Evolutionary conservation across 2,888 invertebrate species (phyloP).

Genomic region (Erebia epiphron): DNA sequence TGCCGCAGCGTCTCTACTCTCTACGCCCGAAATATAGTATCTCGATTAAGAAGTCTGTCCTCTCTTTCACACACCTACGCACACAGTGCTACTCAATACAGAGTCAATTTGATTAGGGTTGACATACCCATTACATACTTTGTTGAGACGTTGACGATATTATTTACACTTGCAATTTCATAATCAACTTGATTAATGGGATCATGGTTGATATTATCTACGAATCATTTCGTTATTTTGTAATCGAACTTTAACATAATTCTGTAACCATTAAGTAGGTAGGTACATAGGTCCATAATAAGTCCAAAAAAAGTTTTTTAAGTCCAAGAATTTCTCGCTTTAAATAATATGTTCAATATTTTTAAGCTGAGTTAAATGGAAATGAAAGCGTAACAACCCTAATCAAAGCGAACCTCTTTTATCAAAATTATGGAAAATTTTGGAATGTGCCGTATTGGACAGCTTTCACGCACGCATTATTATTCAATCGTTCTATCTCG

Average conservation of each 20-base stretch:
- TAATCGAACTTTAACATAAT: not conserved
- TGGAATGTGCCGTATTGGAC: slow-evolving; percentile 70
- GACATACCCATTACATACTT: slow-evolving; percentile 29
- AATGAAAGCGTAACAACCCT: slow-evolving; percentile 60
- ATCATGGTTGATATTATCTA: too few relatives aligned
- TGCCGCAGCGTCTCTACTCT: slow-evolving; percentile 63
- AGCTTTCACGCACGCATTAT: slow-evolving; percentile 59
- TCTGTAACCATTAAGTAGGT: too few relatives aligned
- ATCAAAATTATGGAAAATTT: slow-evolving; percentile 82
- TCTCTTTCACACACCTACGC: slow-evolving; percentile 54
- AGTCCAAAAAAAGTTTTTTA: too few relatives aligned
- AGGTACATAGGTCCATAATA: too few relatives aligned
- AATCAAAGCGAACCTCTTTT: slow-evolving; percentile 80
- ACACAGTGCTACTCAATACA: slow-evolving; percentile 59
- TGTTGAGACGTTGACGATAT: not conserved
- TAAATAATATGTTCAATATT: not conserved
- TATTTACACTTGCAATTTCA: not conserved
- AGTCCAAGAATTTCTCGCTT: not conserved
- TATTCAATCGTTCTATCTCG: slow-evolving; percentile 52
- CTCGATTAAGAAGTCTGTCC: slow-evolving; percentile 56
- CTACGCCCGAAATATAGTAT: slow-evolving; percentile 75
- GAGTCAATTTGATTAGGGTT: slow-evolving; percentile 47
- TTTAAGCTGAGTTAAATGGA: not conserved
- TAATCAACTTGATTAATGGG: too few relatives aligned
- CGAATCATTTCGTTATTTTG: not conserved